These are phyloP conservation scores for Oryzias javanicus DNA, from an alignment of 2,113 vertebrate species.

Conservation along the genomic window DNA sequence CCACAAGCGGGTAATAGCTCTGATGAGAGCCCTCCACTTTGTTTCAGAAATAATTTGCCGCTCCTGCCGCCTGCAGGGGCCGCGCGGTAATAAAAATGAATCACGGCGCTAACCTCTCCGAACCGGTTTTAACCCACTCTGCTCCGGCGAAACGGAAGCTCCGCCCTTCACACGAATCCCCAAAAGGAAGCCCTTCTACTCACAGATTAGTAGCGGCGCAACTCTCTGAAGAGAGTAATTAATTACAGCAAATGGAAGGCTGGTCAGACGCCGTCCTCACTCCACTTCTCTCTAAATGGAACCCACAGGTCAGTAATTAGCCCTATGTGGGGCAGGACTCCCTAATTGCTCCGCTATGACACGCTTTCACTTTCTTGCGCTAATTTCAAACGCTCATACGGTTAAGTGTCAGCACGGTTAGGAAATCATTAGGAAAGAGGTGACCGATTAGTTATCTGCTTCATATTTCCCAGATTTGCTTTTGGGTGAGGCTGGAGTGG, in stretches of 20 bases:
- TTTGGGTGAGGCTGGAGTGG: constrained; percentile 6
- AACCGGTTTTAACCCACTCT: constrained; percentile 67
- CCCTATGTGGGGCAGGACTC: constrained; percentile 55
- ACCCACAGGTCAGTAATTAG: constrained; percentile 77
- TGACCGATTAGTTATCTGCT: neutral
- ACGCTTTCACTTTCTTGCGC: constrained; percentile 46
- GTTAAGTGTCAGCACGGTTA: constrained; percentile 9
- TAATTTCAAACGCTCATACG: neutral
- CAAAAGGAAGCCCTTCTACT: constrained; percentile 21
- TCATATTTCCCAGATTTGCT: neutral
- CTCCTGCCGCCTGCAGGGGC: constrained; percentile 78
- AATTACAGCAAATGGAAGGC: constrained; percentile 74
- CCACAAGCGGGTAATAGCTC: constrained; percentile 81
- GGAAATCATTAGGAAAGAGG: constrained; percentile 1
- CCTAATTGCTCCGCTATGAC: constrained; percentile 64
- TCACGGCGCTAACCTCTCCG: constrained; percentile 80
- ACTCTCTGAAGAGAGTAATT: constrained; percentile 66
- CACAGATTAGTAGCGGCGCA: constrained; percentile 51
- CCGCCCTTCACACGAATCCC: constrained; percentile 7
- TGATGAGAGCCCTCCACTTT: constrained; percentile 84
- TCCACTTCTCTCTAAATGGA: constrained; percentile 61
- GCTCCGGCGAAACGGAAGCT: neutral
- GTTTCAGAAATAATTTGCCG: constrained; percentile 87
- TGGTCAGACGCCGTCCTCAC: constrained; percentile 50
- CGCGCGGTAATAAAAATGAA: constrained; percentile 82